Evolutionary conservation across 2,888 invertebrate species (phyloP), one percentile per base, ranked within the genome.

Genomic region (Copidosoma aretas): DNA sequence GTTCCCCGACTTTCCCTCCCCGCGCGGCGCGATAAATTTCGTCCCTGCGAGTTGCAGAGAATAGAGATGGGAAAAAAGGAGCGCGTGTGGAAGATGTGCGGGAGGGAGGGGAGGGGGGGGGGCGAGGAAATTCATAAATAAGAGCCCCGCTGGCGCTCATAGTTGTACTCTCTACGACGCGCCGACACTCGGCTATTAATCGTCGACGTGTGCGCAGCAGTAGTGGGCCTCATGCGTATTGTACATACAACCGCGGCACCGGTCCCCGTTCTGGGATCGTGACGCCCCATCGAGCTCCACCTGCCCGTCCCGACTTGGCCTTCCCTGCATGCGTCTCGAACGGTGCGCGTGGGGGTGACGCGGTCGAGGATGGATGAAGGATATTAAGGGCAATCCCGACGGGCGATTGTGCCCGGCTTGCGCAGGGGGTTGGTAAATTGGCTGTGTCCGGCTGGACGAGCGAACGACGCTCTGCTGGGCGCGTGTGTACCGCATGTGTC

Each of bases 181-280:
- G 70, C 69, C 19, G 51, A 12, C 2, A 17, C 8, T 14, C 15
- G 15, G 15, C 73, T 71, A 74, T 76, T 74, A 75, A 74, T 74
- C 73, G 74, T 67, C 56, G 32, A 5, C 32, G 4, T 32, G 15
- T 41, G 41, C 52, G 54, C 68, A n/a, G 67, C 61, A 72, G 66
- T 64, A 72, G 32, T 60, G 63, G 65, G 14, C 15, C 67, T 72
- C 71, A 71, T 72, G 74, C n/a, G n/a, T n/a, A n/a, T n/a, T n/a
- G n/a, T n/a, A n/a, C n/a, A n/a, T n/a, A n/a, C n/a, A n/a, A n/a
- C n/a, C n/a, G n/a, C n/a, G n/a, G n/a, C n/a, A n/a, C n/a, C n/a
- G n/a, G n/a, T n/a, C n/a, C n/a, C n/a, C n/a, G n/a, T n/a, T n/a
- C n/a, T n/a, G n/a, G n/a, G n/a, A n/a, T n/a, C n/a, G n/a, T n/a